Base-by-base conservation (phyloP, 2,888 invertebrate genomes). In the Pyrocoelia pectoralis region DNA sequence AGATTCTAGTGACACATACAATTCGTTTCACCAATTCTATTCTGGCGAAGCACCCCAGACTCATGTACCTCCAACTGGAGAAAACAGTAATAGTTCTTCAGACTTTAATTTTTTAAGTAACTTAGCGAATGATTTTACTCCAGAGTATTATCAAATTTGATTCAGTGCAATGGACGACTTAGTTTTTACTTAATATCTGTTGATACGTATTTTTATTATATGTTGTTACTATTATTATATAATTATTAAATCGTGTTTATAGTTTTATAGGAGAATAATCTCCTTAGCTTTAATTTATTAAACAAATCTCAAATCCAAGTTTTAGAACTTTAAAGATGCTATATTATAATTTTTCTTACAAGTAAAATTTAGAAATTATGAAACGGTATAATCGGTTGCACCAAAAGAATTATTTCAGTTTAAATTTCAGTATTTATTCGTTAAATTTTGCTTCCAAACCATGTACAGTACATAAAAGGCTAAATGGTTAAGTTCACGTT, bases 21-120 rank as follows among this genome's bases (percentile, higher is more conserved):
- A 87, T 70, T 87, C 87, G 61, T 90, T 88, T 79, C 89, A 89
- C 70, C 89, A 89, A 76, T 90, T 89, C 79, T 91, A 91, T 79
- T 84, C 86, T 57, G 61, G 84, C 81, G 61, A 85, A 75, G 72
- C 76, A 48, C 74, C 75, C 61, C 77, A 76, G 65, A 72, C 71
- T 24, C 73, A 76, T 56, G 66, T 76, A 69, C 77, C 82, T 40
- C 79, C 80, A 9, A 80, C 87, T 15, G 88, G 91, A 51, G 93
- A 94, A 74, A 93, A 93, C 82, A 93, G 93, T 73, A 94, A 94
- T 80, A 93, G 93, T 79, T 94, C 94, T n/a, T 94, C 95, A 24
- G 95, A 95, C 82, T 95, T 95, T 82, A 95, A 95, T 81, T 96
- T 96, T 80, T 86, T 96, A 68, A 94, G 94, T 82, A 95, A 93